Percentiles rank a stretch among this genome's conserved stretches.
These are phyloP conservation scores for Nestor notabilis DNA, from an alignment of 2,113 vertebrate genomes.

Conservation along the genomic window DNA sequence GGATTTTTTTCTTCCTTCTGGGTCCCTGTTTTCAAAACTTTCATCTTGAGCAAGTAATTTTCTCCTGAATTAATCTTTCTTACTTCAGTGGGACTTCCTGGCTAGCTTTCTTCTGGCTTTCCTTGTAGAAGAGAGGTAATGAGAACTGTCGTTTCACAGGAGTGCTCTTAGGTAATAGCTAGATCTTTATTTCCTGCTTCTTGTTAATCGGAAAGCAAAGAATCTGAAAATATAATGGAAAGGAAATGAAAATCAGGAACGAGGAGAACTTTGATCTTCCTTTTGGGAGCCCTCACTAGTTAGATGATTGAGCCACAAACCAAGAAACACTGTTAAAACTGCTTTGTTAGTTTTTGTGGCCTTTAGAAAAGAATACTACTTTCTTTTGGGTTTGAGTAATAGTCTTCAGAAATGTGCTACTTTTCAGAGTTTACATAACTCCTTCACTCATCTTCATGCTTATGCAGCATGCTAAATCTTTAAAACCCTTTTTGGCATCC, in stretches of 20 bases:
- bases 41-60: neutral
- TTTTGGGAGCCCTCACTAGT: neutral
- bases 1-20: neutral
- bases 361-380: neutral
- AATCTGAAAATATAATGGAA: neutral
- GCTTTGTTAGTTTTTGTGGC: neutral
- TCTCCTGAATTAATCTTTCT: neutral
- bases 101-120: neutral
- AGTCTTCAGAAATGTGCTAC: neutral
- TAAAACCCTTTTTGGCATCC: neutral
- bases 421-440: neutral
- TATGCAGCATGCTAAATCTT: neutral
- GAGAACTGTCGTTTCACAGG: fast-evolving
- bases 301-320: neutral
- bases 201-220: neutral
- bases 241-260: neutral
- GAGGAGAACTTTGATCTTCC: neutral
- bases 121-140: neutral
- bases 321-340: neutral
- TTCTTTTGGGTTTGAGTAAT: neutral
- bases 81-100: neutral
- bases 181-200: neutral
- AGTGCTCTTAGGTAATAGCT: neutral
- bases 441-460: neutral
- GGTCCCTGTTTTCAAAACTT: neutral